Base-by-base conservation (phyloP, 2,888 invertebrate species). In the Ophioninae sp. region DNA sequence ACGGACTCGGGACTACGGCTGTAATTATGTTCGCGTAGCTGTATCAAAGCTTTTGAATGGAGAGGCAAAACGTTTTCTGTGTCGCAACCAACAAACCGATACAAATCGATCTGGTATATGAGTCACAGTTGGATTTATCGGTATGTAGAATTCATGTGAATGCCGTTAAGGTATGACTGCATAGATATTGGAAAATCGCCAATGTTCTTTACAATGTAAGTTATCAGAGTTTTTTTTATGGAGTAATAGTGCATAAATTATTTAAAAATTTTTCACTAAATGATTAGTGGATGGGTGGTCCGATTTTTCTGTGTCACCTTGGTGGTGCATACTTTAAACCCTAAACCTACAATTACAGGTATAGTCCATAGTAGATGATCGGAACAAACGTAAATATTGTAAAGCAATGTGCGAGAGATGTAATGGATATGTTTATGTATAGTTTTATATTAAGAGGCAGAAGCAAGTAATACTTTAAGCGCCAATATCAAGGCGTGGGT, bases 381-480 rank as follows among this genome's bases (percentile, higher is more conserved):
- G n/a, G n/a, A n/a, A n/a, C n/a, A n/a, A n/a, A n/a, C n/a, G n/a
- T n/a, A n/a, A n/a, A n/a, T n/a, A n/a, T n/a, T n/a, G n/a, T n/a
- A n/a, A 67, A 13, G 20, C 59, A 57, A 78, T 10, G 70, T 78
- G 78, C 81, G 83, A 84, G 50, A 50, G 50, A 17, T 5, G 67
- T 30, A 30, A 30, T 30, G 37, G 61, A 56, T 50, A 79, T 81
- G 75, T 79, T 84, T 84, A 75, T 75, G 59, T 77, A 62, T 17
- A 68, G 56, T 79, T 65, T 72, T 62, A 17, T 70, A 59, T 59
- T 37, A 79, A 73, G 44, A 79, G 30, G 56, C 7, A 8, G 56
- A 59, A 21, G 62, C 30, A 50, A 41, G 39, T 23, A 70, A 68
- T 57, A 50, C 68, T 79, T 70, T 72, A 44, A 61, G 68, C 75